Conservation (phyloP, 2,888 invertebrate species). For the Cantharis nigra region DNA sequence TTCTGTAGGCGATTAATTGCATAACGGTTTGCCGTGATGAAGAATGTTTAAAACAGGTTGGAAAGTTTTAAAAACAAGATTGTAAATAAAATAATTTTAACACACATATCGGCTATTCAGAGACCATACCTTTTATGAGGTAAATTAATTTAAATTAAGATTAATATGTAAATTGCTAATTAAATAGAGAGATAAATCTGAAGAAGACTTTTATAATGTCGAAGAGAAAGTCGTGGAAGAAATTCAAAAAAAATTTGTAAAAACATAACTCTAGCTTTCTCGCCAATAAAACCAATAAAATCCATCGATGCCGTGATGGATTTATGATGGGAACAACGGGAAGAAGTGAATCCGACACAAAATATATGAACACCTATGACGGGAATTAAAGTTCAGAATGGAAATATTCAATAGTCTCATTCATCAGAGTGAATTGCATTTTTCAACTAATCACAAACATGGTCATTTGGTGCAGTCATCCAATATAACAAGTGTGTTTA, state of each 20-base stretch:
- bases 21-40: slow-evolving; percentile 8
- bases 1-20: slow-evolving; percentile 8
- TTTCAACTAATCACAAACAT: slow-evolving; percentile 35
- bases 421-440: slow-evolving; percentile 47
- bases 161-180: not conserved
- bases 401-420: slow-evolving; percentile 29
- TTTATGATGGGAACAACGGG: not conserved
- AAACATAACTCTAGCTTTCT: not conserved
- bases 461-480: slow-evolving; percentile 32
- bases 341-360: not conserved
- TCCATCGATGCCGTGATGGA: not conserved
- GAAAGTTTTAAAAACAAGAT: slow-evolving; percentile 1
- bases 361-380: not conserved
- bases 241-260: not conserved
- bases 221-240: not conserved
- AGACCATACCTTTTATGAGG: not conserved
- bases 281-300: not conserved
- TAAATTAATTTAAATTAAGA: slow-evolving; percentile 2
- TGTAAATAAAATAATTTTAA: slow-evolving; percentile 5
- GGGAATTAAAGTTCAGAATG: not conserved
- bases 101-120: not conserved
- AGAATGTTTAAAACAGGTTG: slow-evolving; percentile 16
- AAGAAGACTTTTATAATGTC: not conserved
- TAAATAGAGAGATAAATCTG: not conserved
- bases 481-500: slow-evolving; percentile 31